These are phyloP conservation scores for Acronicta aceris DNA, from an alignment of 2,888 invertebrate genomes.

Conservation along the genomic window DNA sequence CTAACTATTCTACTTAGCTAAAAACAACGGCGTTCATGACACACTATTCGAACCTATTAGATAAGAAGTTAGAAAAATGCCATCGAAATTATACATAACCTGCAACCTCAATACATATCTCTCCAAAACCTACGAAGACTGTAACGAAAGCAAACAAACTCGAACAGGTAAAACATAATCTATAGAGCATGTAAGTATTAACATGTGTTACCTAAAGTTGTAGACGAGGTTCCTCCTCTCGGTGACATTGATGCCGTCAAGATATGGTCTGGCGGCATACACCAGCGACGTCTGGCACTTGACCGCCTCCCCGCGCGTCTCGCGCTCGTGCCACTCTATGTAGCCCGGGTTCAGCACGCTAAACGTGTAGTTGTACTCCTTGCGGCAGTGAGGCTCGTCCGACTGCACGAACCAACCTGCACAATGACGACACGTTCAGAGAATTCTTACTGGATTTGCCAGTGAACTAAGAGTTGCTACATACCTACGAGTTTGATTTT, in stretches of 20 bases:
- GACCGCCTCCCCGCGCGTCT: slow-evolving; percentile 90
- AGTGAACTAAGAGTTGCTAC: background rate
- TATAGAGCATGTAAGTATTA: background rate
- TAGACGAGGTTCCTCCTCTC: slow-evolving; percentile 97
- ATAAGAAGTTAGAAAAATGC: no score
- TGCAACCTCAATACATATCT: no score
- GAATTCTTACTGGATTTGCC: no score
- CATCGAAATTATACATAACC: no score
- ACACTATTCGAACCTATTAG: background rate
- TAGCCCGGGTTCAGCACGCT: slow-evolving; percentile 92
- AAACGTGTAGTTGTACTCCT: slow-evolving; percentile 95
- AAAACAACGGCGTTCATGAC: background rate
- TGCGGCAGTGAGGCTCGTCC: slow-evolving; percentile 92
- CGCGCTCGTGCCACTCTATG: slow-evolving; percentile 95
- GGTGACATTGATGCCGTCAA: slow-evolving; percentile 95
- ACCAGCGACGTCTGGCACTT: slow-evolving; percentile 92
- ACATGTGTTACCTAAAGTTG: slow-evolving; percentile 89
- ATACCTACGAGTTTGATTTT: no score
- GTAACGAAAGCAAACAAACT: no score
- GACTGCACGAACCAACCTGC: slow-evolving; percentile 95
- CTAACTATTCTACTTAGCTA: background rate
- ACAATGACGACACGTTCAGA: slow-evolving; percentile 19
- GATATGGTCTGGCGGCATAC: slow-evolving; percentile 93
- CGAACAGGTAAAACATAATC: background rate
- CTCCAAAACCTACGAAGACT: no score